Base-by-base conservation (phyloP, 2,797 vertebrate genomes). In the Orestias chungarensis region DNA sequence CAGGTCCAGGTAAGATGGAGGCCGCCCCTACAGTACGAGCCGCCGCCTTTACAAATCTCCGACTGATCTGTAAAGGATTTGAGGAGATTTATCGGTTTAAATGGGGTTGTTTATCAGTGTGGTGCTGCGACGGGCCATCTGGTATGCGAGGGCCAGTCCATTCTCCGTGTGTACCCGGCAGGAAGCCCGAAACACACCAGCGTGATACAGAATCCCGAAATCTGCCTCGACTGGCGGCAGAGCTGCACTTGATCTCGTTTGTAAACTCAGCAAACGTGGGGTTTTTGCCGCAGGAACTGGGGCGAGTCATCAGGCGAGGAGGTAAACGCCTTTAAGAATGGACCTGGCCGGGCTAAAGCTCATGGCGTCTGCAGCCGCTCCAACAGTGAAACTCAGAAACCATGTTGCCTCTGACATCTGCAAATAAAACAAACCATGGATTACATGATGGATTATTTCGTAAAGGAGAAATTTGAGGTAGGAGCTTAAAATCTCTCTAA, bases 1-100 rank as follows among this genome's bases (percentile, higher is more conserved):
- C 96, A 96, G 91, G 73, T 92, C 66, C 94, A 95, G 94, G 94
- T 95, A 87, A 35, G 84, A 3, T 49, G 46, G 25, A 64, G 23
- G 29, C n/a, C 6, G 10, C 14, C 29, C 44, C 43, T 6, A n/a
- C 29, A 46, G n/a, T n/a, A n/a, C n/a, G n/a, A n/a, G n/a, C n/a
- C n/a, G n/a, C n/a, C n/a, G n/a, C n/a, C n/a, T n/a, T n/a, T n/a
- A n/a, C n/a, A n/a, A n/a, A n/a, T n/a, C n/a, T n/a, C n/a, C n/a
- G n/a, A n/a, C n/a, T 10, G 82, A 68, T 75, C 71, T 73, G n/a
- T 33, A 18, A 12, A 59, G 79, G 83, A 85, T 90, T 89, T 82
- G 43, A 74, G 78, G 74, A 84, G 85, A 80, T 85, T 90, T 80
- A 77, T 80, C 72, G 43, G 73, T 76, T n/a, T 47, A 82, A 83